Evolutionary conservation across 2,113 vertebrate genomes (phyloP), one percentile per base, ranked within the genome.

Genomic region (Arothron firmamentum): DNA sequence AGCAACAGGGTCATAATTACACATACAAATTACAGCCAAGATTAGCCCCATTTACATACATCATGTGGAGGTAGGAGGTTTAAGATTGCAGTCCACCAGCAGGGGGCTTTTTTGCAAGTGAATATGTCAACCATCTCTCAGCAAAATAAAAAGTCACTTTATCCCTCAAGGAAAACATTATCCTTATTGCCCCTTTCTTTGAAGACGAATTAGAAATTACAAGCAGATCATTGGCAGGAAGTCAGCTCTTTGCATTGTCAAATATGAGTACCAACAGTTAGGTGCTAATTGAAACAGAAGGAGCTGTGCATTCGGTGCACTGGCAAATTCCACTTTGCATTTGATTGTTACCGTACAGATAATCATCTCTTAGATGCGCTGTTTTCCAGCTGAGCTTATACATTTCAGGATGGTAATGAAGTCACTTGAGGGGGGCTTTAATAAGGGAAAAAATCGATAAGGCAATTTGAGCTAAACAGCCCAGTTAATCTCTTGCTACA

Each of bases 381-480:
- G 25, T 62, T 70, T 70, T 67, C 65, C 62, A 46, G 48, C 1
- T 13, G 38, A n/a, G 25, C 64, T 57, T 54, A 43, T 51, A 46
- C 41, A 63, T 72, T 50, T 65, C 48, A 77, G 72, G 76, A 80
- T 73, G 60, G 34, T 67, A 75, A 87, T 80, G 54, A 70, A 72
- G 76, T 54, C 67, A 50, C 61, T 48, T 2, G 54, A 59, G 52
- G 75, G 34, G 47, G 73, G 72, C 48, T 62, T 64, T 74, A 83
- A 76, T 70, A 68, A 75, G 66, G 14, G 23, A 58, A 41, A 56
- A 67, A 79, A 85, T 85, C 69, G 54, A 83, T 83, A 78, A 65
- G 54, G 62, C 69, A 81, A 77, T 75, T 78, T 56, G 45, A 52
- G 65, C 51, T 77, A 65, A 80, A 74, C 65, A 60, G 78, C 60